Evolutionary conservation across 2,888 invertebrate genomes (phyloP).

Genomic region (Lottia scabra): DNA sequence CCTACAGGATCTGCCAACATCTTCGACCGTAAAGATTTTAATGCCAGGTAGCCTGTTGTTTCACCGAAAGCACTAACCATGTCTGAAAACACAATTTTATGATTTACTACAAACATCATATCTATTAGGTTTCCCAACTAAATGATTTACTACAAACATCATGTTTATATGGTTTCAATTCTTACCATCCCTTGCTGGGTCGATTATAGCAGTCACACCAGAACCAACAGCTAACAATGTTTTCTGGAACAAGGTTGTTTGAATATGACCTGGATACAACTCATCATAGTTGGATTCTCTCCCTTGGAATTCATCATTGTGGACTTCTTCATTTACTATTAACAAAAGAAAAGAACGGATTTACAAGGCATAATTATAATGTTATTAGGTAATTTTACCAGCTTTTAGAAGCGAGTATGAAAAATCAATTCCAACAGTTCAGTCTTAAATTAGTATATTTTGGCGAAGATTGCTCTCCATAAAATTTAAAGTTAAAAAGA

Average conservation of each 20-base stretch:
- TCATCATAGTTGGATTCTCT: constrained; percentile 22
- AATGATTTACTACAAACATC: no score
- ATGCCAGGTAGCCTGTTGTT: constrained; percentile 82
- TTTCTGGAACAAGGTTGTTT: constrained; percentile 78
- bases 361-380: no score
- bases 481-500: no score
- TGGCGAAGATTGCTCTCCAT: no score
- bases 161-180: neutral
- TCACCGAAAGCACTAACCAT: constrained; percentile 97
- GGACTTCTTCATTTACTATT: neutral
- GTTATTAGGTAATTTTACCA: no score
- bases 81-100: constrained; percentile 72
- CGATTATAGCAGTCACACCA: constrained; percentile 82
- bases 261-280: constrained; percentile 67
- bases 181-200: constrained; percentile 79
- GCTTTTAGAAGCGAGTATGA: no score
- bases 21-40: constrained; percentile 78
- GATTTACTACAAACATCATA: no score
- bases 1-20: constrained; percentile 87
- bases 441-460: no score
- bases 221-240: constrained; percentile 85
- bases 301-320: neutral
- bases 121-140: no score
- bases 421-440: no score
- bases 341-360: no score